Evolutionary conservation across 2,113 vertebrate species (phyloP), one percentile per base, ranked within the genome.

Genomic region (Psittacara wagleri): DNA sequence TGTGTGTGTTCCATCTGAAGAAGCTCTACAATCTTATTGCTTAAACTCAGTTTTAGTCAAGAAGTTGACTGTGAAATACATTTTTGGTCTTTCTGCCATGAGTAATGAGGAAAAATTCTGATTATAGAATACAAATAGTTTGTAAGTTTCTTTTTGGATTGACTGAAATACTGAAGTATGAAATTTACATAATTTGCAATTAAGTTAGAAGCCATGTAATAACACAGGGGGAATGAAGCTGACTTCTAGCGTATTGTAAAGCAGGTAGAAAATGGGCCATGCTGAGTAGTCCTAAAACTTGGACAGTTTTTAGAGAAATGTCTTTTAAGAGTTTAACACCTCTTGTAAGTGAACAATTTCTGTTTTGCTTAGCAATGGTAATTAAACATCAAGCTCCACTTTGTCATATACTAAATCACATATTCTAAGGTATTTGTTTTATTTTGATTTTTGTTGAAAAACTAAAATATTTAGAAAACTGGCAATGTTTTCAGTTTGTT

Each of bases 401-500:
- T 68, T 43, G 19, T 87, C 17, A 46, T 49, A 41, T 41, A 7
- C 49, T 80, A 61, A 49, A 18, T 88, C 77, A 43, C 1, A 1
- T 79, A 62, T 28, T 25, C 5, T 22, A 44, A 73, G 24, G 20
- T 7, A 0, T 0, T 4, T 35, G 33, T 16, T 59, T 35, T 15
- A 33, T 23, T 59, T 59, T 59, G 33, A 7, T 68, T 41, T 61
- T 70, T 15, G 8, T 69, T 88, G 9, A 59, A 82, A 78, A 78
- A n/a, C 23, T 29, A 43, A 43, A 22, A 5, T 27, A 25, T 62
- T 70, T 63, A 44, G 51, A 33, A 61, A 64, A 51, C 13, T 39
- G 27, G 13, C 7, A 4, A 9, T 39, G 29, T 43, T 79, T 80
- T 51, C 29, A 27, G 17, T 73, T 86, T 88, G 35, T 79, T 57